A percentile compares a stretch with the other conserved stretches of the same genome.
Conservation (phyloP, 2,888 invertebrate species). For the Calameuta filiformis region DNA sequence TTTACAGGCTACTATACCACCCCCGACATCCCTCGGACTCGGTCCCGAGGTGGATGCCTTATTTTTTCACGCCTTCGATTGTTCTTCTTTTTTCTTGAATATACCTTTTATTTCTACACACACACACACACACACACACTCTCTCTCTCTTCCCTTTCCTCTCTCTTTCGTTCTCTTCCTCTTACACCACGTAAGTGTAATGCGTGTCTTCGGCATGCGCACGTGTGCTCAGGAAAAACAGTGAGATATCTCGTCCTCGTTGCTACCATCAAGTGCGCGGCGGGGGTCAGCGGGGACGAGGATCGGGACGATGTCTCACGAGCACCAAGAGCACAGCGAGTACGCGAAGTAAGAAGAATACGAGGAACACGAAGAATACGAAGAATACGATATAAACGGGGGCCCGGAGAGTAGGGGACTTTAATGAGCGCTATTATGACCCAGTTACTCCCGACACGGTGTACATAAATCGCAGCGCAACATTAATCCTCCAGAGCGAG, state of each 20-base stretch:
- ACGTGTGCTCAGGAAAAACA: not conserved
- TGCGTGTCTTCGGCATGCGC: too few relatives aligned
- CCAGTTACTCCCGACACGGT: constrained; percentile 35
- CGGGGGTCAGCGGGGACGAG: too few relatives aligned
- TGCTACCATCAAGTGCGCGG: too few relatives aligned
- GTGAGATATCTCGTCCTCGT: not conserved
- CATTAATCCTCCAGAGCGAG: constrained; percentile 24
- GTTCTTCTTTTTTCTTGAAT: constrained; percentile 14
- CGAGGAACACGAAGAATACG: too few relatives aligned
- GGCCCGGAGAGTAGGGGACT: constrained; percentile 3
- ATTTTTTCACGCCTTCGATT: constrained; percentile 11
- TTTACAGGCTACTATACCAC: constrained; percentile 13
- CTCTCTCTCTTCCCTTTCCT: too few relatives aligned
- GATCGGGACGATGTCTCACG: too few relatives aligned
- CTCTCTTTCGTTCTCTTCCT: not conserved
- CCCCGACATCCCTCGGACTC: constrained; percentile 25
- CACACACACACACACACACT: too few relatives aligned
- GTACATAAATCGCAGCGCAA: constrained; percentile 21
- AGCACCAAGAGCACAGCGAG: not conserved
- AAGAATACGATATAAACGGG: too few relatives aligned
- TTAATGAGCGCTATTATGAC: constrained; percentile 44
- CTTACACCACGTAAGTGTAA: not conserved
- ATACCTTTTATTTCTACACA: not conserved
- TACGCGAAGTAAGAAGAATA: not conserved
- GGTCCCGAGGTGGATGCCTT: constrained; percentile 17